Evolutionary conservation across 2,797 vertebrate species (phyloP).

Genomic region (Hyperoplus lanceolatus): DNA sequence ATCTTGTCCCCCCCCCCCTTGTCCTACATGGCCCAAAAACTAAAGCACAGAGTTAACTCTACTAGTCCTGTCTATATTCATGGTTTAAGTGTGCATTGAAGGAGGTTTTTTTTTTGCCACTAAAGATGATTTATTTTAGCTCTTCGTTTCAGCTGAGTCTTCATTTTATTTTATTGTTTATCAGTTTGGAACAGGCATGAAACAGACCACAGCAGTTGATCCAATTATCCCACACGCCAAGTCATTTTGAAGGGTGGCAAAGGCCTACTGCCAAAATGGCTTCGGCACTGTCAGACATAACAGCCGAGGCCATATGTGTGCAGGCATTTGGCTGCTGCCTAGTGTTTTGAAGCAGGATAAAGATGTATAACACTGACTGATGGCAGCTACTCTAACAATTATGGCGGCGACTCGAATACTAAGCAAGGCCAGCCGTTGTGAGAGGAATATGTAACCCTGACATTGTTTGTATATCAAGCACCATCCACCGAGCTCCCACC

Average conservation of each 20-base stretch:
- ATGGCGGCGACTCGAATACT: neutral
- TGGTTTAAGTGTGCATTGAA: neutral
- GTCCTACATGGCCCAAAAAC: slow-evolving; percentile 16
- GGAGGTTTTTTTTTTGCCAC: neutral
- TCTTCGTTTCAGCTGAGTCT: neutral
- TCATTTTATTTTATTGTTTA: slow-evolving; percentile 20
- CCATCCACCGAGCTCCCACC: neutral
- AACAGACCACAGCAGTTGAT: slow-evolving; percentile 33
- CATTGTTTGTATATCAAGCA: slow-evolving; percentile 16
- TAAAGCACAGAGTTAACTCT: neutral
- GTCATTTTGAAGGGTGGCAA: slow-evolving; percentile 2
- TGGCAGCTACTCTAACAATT: neutral
- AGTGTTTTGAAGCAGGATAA: neutral
- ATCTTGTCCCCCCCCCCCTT: slow-evolving; percentile 22
- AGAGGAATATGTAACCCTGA: slow-evolving; percentile 5
- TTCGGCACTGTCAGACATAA: neutral
- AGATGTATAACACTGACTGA: slow-evolving; percentile 7
- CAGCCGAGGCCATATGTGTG: slow-evolving; percentile 15
- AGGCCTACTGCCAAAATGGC: neutral
- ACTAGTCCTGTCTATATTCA: neutral
- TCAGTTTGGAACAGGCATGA: slow-evolving; percentile 7
- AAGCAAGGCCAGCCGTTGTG: too few relatives aligned
- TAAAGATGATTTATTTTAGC: neutral
- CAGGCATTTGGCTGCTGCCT: slow-evolving; percentile 3
- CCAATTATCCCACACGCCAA: slow-evolving; percentile 18